Evolutionary conservation across 1,140 invertebrate species (phyloP).

Genomic region (Lutraria rhynchaena): DNA sequence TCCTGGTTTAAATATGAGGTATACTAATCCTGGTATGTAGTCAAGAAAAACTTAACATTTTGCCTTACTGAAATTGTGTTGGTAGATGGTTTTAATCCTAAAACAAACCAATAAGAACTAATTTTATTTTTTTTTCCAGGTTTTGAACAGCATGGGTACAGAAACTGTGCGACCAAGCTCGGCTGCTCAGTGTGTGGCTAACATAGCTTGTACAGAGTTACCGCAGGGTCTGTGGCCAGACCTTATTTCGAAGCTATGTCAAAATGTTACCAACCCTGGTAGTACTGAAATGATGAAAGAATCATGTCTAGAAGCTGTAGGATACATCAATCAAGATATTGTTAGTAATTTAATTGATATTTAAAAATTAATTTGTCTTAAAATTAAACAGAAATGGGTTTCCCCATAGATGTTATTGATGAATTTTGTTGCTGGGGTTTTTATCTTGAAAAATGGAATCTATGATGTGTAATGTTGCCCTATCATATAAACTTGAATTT

Average conservation of each 20-base stretch:
- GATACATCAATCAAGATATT: conserved; percentile 92
- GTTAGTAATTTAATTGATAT: conserved; percentile 84
- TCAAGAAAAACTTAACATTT: no score
- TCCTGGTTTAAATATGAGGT: no score
- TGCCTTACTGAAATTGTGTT: no score
- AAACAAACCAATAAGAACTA: neutral
- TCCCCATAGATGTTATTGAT: no score
- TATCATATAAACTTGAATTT: neutral
- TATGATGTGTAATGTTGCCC: neutral
- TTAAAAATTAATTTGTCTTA: no score
- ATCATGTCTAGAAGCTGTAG: conserved; percentile 98
- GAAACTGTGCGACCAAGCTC: conserved; percentile 96
- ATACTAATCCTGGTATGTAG: no score
- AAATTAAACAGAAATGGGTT: no score
- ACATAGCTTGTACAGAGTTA: conserved; percentile 98
- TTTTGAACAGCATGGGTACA: conserved; percentile 95
- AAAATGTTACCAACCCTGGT: conserved; percentile 91
- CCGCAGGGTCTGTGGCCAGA: conserved; percentile 90
- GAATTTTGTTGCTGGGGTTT: no score
- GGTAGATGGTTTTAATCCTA: no score
- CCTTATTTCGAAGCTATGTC: conserved; percentile 92
- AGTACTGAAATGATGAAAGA: conserved; percentile 97
- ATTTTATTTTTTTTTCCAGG: conserved; percentile 84
- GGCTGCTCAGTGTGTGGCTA: conserved; percentile 99
- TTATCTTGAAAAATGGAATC: no score